A percentile compares a stretch with the other conserved stretches of the same genome.
phyloP scores from a whole-genome alignment of 2,888 invertebrate genomes.

The Phorcus lineatus region DNA sequence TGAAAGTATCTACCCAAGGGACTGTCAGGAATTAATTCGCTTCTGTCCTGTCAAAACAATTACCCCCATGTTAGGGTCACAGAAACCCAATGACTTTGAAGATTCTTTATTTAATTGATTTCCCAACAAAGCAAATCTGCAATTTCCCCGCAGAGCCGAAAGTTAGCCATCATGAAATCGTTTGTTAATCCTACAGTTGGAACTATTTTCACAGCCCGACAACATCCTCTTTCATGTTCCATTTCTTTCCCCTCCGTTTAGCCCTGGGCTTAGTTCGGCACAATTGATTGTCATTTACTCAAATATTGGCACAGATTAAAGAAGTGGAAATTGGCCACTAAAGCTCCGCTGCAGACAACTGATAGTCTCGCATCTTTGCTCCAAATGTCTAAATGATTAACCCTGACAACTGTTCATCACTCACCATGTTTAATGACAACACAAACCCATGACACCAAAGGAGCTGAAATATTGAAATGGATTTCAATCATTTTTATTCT shows the following conservation, averaged over 20 bases:
- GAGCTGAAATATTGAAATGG: too few species aligned
- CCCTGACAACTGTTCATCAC: background rate
- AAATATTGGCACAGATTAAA: constrained; percentile 1
- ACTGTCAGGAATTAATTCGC: too few species aligned
- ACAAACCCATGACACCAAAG: too few species aligned
- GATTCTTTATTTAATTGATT: background rate
- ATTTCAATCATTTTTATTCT: too few species aligned
- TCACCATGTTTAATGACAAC: too few species aligned
- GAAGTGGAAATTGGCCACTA: background rate
- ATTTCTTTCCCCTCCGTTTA: background rate
- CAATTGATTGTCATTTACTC: constrained; percentile 4
- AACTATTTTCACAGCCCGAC: background rate
- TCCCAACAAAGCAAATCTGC: background rate
- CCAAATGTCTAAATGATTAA: background rate
- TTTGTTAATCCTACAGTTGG: background rate
- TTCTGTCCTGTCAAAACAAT: too few species aligned
- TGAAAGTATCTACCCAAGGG: too few species aligned
- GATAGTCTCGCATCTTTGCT: background rate
- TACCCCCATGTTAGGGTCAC: too few species aligned
- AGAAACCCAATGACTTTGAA: too few species aligned
- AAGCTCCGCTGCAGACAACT: background rate
- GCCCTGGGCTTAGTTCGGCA: background rate
- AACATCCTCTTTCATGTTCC: background rate
- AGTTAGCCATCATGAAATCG: background rate
- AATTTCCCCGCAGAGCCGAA: background rate